Conservation (phyloP, 2,113 vertebrate species). For the Eptatretus burgeri region DNA sequence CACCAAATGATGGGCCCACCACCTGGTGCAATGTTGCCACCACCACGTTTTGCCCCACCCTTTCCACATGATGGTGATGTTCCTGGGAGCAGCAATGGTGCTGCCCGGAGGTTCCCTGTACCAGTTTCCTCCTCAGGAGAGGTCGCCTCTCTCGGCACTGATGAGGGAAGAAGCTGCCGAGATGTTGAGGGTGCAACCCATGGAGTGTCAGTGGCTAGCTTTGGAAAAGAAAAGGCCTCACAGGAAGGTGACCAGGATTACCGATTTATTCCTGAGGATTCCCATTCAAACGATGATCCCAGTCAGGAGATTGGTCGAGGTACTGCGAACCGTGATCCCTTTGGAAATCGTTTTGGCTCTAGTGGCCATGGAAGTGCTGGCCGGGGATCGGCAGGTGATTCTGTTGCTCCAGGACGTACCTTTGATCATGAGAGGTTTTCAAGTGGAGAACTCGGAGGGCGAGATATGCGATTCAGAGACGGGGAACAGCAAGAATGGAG, state of each 20-base stretch:
- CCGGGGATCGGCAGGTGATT: no score
- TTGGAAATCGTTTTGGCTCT: no score
- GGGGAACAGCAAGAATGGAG: not conserved
- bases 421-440: no score
- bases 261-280: not conserved
- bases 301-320: no score
- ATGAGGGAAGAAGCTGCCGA: no score
- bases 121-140: not conserved
- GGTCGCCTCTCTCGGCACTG: not conserved
- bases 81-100: no score
- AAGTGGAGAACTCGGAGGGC: not conserved
- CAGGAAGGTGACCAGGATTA: slow-evolving; percentile 3
- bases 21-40: not conserved
- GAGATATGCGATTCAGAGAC: not conserved
- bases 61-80: no score
- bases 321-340: no score
- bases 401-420: no score
- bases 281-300: no score
- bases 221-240: not conserved
- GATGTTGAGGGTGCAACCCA: no score
- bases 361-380: no score
- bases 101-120: not conserved
- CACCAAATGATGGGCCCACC: slow-evolving; percentile 1
- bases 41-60: not conserved
- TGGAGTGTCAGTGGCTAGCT: not conserved